Evolutionary conservation across 2,797 vertebrate species (phyloP).

Genomic region (Oreonectes daqikongensis): DNA sequence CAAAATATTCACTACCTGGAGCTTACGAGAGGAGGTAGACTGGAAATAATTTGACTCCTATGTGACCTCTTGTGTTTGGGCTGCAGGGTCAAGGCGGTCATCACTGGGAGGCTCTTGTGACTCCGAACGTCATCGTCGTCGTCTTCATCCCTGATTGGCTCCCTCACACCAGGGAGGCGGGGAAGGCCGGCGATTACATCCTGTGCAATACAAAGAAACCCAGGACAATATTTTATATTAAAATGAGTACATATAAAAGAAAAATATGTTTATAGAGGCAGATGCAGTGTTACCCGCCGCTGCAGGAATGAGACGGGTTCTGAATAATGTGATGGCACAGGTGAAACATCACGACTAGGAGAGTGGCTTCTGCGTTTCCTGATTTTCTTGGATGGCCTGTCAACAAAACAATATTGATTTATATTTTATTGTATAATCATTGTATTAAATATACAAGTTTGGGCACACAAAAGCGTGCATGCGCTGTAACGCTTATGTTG

Average conservation of each 20-base stretch:
- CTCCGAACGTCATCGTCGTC: conserved; percentile 58
- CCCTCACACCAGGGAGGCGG: conserved; percentile 26
- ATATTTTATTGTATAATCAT: no score
- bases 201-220: conserved; percentile 27
- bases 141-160: conserved; percentile 42
- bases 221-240: neutral
- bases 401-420: no score
- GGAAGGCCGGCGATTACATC: conserved; percentile 43
- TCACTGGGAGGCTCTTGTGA: conserved; percentile 57
- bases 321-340: conserved; percentile 60
- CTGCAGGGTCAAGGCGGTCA: conserved; percentile 33
- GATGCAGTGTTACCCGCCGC: conserved; percentile 43
- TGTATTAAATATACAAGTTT: no score
- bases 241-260: no score
- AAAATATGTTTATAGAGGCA: no score
- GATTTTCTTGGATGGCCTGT: conserved; percentile 38
- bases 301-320: conserved; percentile 53
- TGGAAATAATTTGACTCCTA: conserved; percentile 26
- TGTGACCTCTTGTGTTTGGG: conserved; percentile 48
- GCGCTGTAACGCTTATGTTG: no score
- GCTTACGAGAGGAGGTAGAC: conserved; percentile 45
- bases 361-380: conserved; percentile 44
- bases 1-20: conserved; percentile 46
- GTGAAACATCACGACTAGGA: conserved; percentile 54
- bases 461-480: no score